Conservation (phyloP, 2,113 vertebrate species). For the Micronycteris hirsuta region DNA sequence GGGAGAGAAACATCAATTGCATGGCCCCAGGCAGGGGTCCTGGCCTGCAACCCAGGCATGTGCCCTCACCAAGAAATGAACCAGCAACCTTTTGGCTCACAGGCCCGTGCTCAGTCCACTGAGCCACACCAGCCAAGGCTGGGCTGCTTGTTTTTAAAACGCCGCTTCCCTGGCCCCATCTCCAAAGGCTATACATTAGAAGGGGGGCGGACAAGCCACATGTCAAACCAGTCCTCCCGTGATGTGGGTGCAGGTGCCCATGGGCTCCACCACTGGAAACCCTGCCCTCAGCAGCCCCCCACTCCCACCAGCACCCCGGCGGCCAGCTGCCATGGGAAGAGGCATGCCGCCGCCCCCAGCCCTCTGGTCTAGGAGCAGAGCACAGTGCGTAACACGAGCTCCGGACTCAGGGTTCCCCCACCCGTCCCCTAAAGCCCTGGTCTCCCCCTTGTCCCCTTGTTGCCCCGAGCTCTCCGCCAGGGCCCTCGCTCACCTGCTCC, state of each 20-base stretch:
- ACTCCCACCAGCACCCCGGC: too few species aligned
- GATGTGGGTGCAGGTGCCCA: not conserved
- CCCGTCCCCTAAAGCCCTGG: not conserved
- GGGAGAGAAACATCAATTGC: not conserved
- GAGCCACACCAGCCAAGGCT: not conserved
- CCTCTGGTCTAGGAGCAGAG: not conserved
- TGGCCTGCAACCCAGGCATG: too few species aligned
- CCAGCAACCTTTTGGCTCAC: too few species aligned
- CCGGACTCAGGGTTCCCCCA: not conserved
- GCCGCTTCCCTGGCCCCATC: not conserved
- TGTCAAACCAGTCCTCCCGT: not conserved
- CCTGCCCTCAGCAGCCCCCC: not conserved
- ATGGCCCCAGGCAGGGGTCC: too few species aligned
- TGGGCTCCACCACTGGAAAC: not conserved
- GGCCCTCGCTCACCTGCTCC: constrained; percentile 85
- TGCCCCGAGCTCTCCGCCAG: not conserved
- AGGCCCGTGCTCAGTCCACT: not conserved
- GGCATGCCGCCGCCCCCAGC: not conserved
- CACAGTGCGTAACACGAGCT: not conserved
- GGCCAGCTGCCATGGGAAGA: not conserved
- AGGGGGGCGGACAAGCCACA: not conserved
- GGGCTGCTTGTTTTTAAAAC: constrained; percentile 12
- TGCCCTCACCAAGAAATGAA: too few species aligned
- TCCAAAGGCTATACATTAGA: not conserved
- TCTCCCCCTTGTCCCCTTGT: not conserved